Base-by-base conservation (phyloP, 2,797 vertebrate genomes). In the Yasuhikotakia modesta region DNA sequence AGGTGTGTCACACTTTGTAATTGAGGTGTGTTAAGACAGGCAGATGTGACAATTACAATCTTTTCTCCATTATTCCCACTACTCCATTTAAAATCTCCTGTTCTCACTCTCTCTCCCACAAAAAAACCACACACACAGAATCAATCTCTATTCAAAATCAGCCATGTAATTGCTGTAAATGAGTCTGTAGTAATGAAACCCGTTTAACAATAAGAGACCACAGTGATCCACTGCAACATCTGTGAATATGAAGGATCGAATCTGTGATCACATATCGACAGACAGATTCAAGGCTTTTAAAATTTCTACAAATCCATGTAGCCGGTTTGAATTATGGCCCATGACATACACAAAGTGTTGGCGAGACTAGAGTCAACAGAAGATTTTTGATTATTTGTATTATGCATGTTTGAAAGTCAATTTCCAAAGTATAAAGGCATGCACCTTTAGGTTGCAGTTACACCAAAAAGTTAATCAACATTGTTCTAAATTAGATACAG, bases 131-230 rank as follows among this genome's bases (percentile, higher is more conserved):
- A 61, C n/a, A 21, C 35, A 55, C 3, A 70, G 16, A 77, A 77
- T 76, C 65, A 76, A 69, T 77, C 75, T 69, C 66, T 45, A 63
- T 77, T 77, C 55, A 77, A 61, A 70, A 77, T 61, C 55, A 39
- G 19, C 55, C 75, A 70, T 77, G 66, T 70, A 77, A 77, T 70
- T 77, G 55, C 19, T 61, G 55, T 77, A 77, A 77, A 77, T 77
- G 45, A 77, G 66, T 60, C 65, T 69, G 55, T 55, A 27, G 55
- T 70, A 70, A 61, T 77, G 66, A 43, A 70, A 77, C 75, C 55
- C 14, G 13, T 60, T 76, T 60, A 46, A 69, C 74, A 68, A 76
- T 76, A 76, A 68, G 65, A 50, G 52, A 46, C 64, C 65, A 12
- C 43, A 22, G 65, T 24, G 43, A 69, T 68, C 46, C 76, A 39